Conservation (phyloP, 2,797 vertebrate species). For the Pipistrellus pygmaeus region DNA sequence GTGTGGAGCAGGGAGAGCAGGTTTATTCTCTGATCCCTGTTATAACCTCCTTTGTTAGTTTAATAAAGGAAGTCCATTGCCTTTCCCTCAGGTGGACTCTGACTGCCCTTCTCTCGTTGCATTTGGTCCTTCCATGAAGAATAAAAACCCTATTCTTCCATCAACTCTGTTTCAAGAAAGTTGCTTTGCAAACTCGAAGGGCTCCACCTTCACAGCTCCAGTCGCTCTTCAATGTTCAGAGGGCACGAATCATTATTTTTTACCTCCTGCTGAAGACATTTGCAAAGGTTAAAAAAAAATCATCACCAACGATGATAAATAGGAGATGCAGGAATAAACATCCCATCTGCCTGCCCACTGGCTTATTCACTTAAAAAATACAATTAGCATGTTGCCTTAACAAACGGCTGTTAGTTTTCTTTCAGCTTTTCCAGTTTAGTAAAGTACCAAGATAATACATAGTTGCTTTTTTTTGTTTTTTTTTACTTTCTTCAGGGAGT, state of each 20-base stretch:
- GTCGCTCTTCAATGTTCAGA: not conserved
- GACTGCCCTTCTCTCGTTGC: not conserved
- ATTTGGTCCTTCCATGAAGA: not conserved
- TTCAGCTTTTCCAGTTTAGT: not conserved
- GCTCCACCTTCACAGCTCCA: not conserved
- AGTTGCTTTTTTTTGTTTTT: not conserved
- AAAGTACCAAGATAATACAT: slow-evolving; percentile 13
- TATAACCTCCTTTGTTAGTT: not conserved
- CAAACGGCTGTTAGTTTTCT: not conserved
- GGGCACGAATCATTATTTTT: slow-evolving; percentile 65
- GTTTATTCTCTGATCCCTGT: not conserved
- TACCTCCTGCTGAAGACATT: slow-evolving; percentile 59
- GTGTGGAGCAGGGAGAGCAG: not conserved
- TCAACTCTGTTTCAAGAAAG: slow-evolving; percentile 33
- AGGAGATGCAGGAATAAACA: not conserved
- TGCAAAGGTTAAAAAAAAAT: not conserved
- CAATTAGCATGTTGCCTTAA: slow-evolving; percentile 35
- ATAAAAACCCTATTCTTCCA: not conserved
- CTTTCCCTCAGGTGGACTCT: not conserved
- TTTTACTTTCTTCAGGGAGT: not conserved
- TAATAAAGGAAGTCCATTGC: not conserved
- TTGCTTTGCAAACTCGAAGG: not conserved
- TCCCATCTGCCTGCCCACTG: not conserved
- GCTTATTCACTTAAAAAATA: slow-evolving; percentile 25
- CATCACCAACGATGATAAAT: slow-evolving; percentile 13